Conservation (phyloP, 2,888 invertebrate genomes). For the Troides aeacus region DNA sequence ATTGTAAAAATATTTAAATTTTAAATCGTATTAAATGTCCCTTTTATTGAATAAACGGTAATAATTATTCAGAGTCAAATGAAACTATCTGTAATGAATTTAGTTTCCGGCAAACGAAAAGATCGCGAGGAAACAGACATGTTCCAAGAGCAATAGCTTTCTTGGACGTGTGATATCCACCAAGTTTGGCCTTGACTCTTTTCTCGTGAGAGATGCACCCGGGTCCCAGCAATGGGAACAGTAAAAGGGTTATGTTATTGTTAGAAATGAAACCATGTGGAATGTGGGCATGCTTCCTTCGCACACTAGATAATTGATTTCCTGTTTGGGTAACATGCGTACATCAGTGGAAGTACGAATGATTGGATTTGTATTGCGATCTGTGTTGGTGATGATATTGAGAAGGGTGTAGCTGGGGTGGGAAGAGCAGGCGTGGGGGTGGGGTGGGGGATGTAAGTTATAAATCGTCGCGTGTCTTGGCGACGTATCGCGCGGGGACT, state of each 20-base stretch:
- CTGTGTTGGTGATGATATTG: not conserved
- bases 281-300: constrained; percentile 37
- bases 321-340: constrained; percentile 61
- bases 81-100: no score
- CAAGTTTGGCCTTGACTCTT: no score
- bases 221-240: no score
- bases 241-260: no score
- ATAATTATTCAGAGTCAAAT: no score
- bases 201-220: no score
- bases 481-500: constrained; percentile 34
- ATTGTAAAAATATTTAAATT: not conserved
- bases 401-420: not conserved
- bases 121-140: no score
- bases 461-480: constrained; percentile 44
- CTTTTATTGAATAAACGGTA: not conserved
- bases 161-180: no score
- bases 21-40: not conserved
- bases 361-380: not conserved
- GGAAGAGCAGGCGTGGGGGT: not conserved
- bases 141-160: no score
- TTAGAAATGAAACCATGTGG: not conserved
- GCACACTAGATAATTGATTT: constrained; percentile 57
- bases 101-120: no score
- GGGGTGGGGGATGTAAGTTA: not conserved
- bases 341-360: constrained; percentile 10